phyloP scores from a whole-genome alignment of 1,140 invertebrate species.

The Teleogryllus occipitalis region DNA sequence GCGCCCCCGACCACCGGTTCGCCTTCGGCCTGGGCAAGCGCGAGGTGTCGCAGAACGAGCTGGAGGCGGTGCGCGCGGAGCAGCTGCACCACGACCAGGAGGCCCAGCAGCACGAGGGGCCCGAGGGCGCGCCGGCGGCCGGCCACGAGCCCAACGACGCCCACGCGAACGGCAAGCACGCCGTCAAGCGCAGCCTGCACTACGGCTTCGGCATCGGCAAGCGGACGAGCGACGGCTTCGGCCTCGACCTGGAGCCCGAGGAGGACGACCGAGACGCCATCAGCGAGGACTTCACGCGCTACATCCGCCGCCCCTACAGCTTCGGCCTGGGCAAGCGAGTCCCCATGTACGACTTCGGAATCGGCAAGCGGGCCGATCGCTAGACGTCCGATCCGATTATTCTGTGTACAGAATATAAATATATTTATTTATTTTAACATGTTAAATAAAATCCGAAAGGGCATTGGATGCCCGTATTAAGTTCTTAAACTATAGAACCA shows the following conservation, averaged over 20 bases:
- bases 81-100: background rate
- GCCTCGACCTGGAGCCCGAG: background rate
- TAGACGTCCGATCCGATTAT: background rate
- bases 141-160: background rate
- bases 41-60: conserved; percentile 17
- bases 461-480: background rate
- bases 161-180: background rate
- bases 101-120: background rate
- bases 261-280: background rate
- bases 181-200: conserved; percentile 17
- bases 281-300: conserved; percentile 1
- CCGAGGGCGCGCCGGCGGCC: background rate
- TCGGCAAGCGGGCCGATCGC: conserved; percentile 20
- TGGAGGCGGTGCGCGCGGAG: conserved; percentile 14
- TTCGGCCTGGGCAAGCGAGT: conserved; percentile 23
- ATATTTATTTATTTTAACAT: background rate
- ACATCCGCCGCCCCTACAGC: conserved; percentile 16
- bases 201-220: conserved; percentile 21
- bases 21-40: conserved; percentile 23
- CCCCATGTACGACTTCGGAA: conserved; percentile 21
- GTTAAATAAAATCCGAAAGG: background rate
- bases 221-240: background rate
- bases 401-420: background rate
- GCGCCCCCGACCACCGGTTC: conserved; percentile 15
- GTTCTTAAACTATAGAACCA: conserved; percentile 4